These are phyloP conservation scores for Mastomys natalensis DNA, from an alignment of 2,113 vertebrate species.

Conservation along the genomic window DNA sequence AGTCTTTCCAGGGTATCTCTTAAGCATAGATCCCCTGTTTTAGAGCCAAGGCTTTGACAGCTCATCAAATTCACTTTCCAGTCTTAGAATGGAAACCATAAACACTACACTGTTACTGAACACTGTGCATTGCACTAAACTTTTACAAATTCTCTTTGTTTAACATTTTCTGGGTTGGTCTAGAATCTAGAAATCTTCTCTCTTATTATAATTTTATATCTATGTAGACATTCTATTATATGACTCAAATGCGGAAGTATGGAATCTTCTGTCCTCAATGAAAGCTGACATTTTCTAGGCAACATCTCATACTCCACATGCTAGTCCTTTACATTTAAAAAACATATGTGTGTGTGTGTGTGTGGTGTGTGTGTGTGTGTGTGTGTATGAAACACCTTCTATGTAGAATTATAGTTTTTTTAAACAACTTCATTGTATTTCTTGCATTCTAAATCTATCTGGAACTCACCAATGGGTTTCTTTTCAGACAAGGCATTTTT, in stretches of 20 bases:
- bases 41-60: neutral
- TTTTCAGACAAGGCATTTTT: neutral
- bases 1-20: neutral
- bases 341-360: too few relatives aligned
- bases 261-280: neutral
- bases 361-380: too few relatives aligned
- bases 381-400: neutral
- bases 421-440: neutral
- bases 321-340: neutral
- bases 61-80: neutral
- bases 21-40: neutral
- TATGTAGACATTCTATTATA: neutral
- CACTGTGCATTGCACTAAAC: neutral
- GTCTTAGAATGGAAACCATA: neutral
- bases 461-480: neutral
- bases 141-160: neutral
- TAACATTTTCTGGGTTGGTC: neutral
- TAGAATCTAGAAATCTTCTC: neutral
- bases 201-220: neutral
- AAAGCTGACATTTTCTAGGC: neutral
- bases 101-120: neutral
- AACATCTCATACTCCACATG: neutral
- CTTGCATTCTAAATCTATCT: neutral
- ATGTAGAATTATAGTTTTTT: neutral
- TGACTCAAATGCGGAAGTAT: neutral